Evolutionary conservation across 2,113 vertebrate genomes (phyloP), one percentile per base, ranked within the genome.

Genomic region (Syngnathus scovelli): DNA sequence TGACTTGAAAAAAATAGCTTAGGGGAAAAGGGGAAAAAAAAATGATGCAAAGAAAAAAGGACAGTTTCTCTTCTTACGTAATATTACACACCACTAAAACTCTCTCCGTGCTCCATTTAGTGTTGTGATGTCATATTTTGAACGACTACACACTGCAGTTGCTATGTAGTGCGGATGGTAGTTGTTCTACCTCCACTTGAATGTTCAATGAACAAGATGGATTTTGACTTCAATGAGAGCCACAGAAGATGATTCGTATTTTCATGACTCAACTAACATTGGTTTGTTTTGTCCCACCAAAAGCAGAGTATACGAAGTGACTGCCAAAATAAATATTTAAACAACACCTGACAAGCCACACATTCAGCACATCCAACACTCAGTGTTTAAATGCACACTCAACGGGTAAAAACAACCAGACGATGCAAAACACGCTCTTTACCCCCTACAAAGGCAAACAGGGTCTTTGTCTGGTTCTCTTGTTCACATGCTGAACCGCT

Each of bases 401-500:
- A 51, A 72, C 54, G 75, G 33, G 58, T 60, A 76, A 75, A 84
- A 70, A 80, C 70, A 83, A 10, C 70, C 71, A 77, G 58, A 62
- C 67, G 66, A 70, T 1, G 1, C 64, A 70, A 67, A 55, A 66
- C 70, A 71, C 64, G 66, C 62, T 23, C 69, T 66, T 46, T 61
- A 79, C 75, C 78, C 83, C 78, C 83, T 71, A 66, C 72, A 39
- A 77, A 78, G 73, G 76, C 79, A 85, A 85, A 83, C 77, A 82
- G 75, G 75, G 72, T 64, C 80, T n/a, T 62, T 62, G 82, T 87
- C 85, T 88, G 87, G 72, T 65, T 63, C 77, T 68, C 76, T 70
- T 87, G 75, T 86, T 85, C 74, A 87, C 87, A 87, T 87, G 71
- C 75, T 87, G 87, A 89, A 89, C 62, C 85, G 81, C 81, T 89